Base-by-base conservation (phyloP, 2,797 vertebrate genomes). In the Malacoraja senta region DNA sequence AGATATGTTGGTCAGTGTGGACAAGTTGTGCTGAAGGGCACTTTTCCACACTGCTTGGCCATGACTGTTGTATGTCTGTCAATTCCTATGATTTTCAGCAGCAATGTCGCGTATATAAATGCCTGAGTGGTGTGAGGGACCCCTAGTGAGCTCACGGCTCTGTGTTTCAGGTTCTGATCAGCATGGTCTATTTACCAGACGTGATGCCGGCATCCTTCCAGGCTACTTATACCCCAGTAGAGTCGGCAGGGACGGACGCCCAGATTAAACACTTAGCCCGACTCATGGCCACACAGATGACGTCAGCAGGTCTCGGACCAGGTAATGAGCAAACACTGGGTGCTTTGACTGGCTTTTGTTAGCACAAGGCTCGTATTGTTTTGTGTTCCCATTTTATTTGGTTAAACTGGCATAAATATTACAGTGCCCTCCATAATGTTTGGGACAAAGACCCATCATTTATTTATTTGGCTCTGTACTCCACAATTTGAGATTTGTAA, bases 231-330 rank as follows among this genome's bases (percentile, higher is more conserved):
- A 99, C 98, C 0, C 98, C 98, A 0, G 98, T 99, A 78, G 98
- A 99, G 94, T 99, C 98, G 0, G 98, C 98, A 0, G 98, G 98
- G 93, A 99, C 98, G 0, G 98, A 98, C 1, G 98, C 97, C 0
- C 98, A 99, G 94, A 99, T 99, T 93, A 98, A 98, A 93, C 98
- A 99, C 95, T 95, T 99, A 93, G 97, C 97, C 24, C 95, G 98
- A 10, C 96, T 99, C 29, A 99, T 99, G 98, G 98, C 98, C 93
- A 98, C 98, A 0, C 98, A 99, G 96, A 99, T 99, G 98, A 99
- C 98, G 0, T 95, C 97, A 0, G 98, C 97, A 0, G 98, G 98
- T 0, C 97, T 99, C 0, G 98, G 98, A 15, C 98, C 98, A 93
- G 98, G 98, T 99, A 29, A 32, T 95, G 1, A 10, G 92, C 83